Conservation (phyloP, 2,888 invertebrate species). For the Amphipoea lucens region DNA sequence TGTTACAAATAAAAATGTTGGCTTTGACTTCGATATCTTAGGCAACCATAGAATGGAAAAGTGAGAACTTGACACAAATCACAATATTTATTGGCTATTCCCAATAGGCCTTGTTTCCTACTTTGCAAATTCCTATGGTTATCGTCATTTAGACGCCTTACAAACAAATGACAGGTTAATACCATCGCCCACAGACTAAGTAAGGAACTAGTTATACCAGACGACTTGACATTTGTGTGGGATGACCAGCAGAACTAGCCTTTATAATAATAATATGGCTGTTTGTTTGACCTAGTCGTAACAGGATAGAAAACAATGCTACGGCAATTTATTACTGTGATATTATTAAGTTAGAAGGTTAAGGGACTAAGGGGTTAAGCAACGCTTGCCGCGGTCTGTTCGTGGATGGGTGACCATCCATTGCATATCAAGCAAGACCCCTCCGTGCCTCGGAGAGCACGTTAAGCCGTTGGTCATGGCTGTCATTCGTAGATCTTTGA, state of each 20-base stretch:
- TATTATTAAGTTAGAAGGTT: neutral
- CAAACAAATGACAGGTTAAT: slow-evolving; percentile 34
- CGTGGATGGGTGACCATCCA: too few species aligned
- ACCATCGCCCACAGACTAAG: slow-evolving; percentile 47
- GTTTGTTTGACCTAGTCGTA: slow-evolving; percentile 31
- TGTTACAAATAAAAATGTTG: too few species aligned
- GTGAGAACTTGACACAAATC: neutral
- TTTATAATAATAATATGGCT: slow-evolving; percentile 11
- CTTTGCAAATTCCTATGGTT: slow-evolving; percentile 11
- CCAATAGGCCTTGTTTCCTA: neutral
- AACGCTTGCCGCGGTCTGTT: too few species aligned
- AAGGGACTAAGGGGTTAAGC: too few species aligned
- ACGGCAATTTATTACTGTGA: neutral
- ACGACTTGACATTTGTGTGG: slow-evolving; percentile 34
- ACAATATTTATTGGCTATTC: neutral
- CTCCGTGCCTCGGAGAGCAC: too few species aligned
- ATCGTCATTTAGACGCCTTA: slow-evolving; percentile 13
- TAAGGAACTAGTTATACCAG: slow-evolving; percentile 26
- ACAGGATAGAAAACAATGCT: slow-evolving; percentile 27
- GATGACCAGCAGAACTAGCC: slow-evolving; percentile 23
- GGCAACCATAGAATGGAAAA: neutral
- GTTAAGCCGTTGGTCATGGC: too few species aligned
- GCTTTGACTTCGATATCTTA: too few species aligned
- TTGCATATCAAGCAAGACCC: too few species aligned
- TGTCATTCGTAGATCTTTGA: too few species aligned